These are phyloP conservation scores for Cichlasoma orientale DNA, from an alignment of 2,797 vertebrate species.

Conservation along the genomic window DNA sequence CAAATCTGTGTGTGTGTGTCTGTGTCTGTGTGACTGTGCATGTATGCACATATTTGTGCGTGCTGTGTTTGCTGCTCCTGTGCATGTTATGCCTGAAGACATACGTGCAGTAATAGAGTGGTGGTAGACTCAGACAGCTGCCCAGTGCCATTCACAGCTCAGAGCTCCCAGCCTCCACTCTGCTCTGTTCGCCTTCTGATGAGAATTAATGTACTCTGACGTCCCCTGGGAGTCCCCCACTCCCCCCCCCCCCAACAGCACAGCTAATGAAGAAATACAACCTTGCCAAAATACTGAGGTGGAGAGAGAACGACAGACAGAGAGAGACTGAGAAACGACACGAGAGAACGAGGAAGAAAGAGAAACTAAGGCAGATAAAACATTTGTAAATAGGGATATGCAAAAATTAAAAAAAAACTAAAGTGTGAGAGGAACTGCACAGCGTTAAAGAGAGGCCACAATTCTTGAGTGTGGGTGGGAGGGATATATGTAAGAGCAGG, in stretches of 20 bases:
- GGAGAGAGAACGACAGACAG: constrained; percentile 59
- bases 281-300: constrained; percentile 78
- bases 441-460: constrained; percentile 42
- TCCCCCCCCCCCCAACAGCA: constrained; percentile 65
- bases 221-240: constrained; percentile 84
- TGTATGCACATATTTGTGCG: constrained; percentile 47
- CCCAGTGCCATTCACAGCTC: constrained; percentile 92
- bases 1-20: constrained; percentile 25
- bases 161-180: constrained; percentile 83
- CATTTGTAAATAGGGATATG: constrained; percentile 21
- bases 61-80: constrained; percentile 49
- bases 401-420: neutral
- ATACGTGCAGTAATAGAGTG: constrained; percentile 85
- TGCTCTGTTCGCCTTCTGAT: constrained; percentile 85
- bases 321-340: constrained; percentile 60
- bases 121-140: constrained; percentile 89
- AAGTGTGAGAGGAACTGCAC: neutral
- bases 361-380: constrained; percentile 31
- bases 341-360: constrained; percentile 34
- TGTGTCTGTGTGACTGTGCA: constrained; percentile 56
- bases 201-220: constrained; percentile 94
- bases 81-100: constrained; percentile 84
- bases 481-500: constrained; percentile 1
- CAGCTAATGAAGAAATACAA: constrained; percentile 91
- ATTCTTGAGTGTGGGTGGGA: constrained; percentile 12